These are phyloP conservation scores for Noctua janthina DNA, from an alignment of 2,888 invertebrate species.

Conservation along the genomic window DNA sequence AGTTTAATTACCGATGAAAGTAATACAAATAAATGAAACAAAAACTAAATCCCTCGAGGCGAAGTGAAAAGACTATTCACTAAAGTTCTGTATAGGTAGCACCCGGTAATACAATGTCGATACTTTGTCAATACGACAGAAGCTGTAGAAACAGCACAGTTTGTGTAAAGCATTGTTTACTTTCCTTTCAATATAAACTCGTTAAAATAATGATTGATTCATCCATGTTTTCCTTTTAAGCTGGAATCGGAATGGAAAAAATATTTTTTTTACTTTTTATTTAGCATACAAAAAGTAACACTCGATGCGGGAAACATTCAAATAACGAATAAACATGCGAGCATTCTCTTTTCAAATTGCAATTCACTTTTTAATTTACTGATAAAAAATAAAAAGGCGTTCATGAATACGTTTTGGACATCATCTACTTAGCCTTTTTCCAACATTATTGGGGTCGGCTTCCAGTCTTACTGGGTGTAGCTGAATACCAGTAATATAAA, in stretches of 20 bases:
- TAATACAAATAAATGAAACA: neutral
- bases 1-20: neutral
- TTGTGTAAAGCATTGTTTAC: slow-evolving; percentile 41
- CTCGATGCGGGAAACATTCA: slow-evolving; percentile 26
- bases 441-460: neutral
- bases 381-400: slow-evolving; percentile 22
- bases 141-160: slow-evolving; percentile 25
- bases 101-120: slow-evolving; percentile 19
- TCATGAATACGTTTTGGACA: slow-evolving; percentile 5
- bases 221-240: slow-evolving; percentile 30
- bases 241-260: slow-evolving; percentile 24
- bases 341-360: slow-evolving; percentile 33
- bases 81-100: slow-evolving; percentile 22
- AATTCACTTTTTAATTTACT: slow-evolving; percentile 36
- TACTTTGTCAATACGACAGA: slow-evolving; percentile 38
- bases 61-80: slow-evolving; percentile 20
- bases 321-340: slow-evolving; percentile 36
- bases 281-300: slow-evolving; percentile 31
- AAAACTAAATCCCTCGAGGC: neutral
- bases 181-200: slow-evolving; percentile 31
- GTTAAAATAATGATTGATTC: slow-evolving; percentile 44
- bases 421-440: neutral
- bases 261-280: slow-evolving; percentile 17
- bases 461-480: neutral
- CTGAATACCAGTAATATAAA: neutral